A percentile compares a stretch with the other conserved stretches of the same genome.
These are phyloP conservation scores for Chymomyza procnemis DNA, from an alignment of 2,888 invertebrate genomes.

Conservation along the genomic window DNA sequence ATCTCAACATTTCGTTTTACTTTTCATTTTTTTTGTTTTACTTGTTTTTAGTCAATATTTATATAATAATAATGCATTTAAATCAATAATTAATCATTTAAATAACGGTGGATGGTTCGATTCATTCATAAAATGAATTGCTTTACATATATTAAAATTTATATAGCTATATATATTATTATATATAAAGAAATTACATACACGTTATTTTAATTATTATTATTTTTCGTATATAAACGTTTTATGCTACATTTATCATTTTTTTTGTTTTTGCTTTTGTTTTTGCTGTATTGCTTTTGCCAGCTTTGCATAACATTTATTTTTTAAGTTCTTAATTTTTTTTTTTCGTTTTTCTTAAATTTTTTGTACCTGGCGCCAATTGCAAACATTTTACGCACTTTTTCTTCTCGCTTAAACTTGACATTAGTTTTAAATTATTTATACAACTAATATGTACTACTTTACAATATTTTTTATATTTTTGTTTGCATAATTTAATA, in stretches of 20 bases:
- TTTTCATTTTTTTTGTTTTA: no score
- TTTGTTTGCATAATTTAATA: slow-evolving; percentile 39
- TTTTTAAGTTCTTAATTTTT: background rate
- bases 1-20: background rate
- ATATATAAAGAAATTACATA: slow-evolving; percentile 43
- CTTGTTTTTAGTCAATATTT: slow-evolving; percentile 2
- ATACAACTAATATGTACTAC: slow-evolving; percentile 32
- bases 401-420: slow-evolving; percentile 25
- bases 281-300: background rate
- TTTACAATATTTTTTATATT: slow-evolving; percentile 47
- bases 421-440: background rate
- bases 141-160: slow-evolving; percentile 31
- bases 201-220: slow-evolving; percentile 25
- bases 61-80: slow-evolving; percentile 36
- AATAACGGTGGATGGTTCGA: slow-evolving; percentile 76
- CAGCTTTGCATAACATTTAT: slow-evolving; percentile 1
- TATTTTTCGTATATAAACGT: slow-evolving; percentile 1
- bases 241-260: background rate
- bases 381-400: slow-evolving; percentile 3
- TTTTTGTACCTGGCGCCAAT: slow-evolving; percentile 34
- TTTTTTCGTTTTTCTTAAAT: slow-evolving; percentile 18
- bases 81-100: slow-evolving; percentile 64
- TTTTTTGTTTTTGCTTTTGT: no score
- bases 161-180: slow-evolving; percentile 27
- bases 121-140: slow-evolving; percentile 68